Conservation (phyloP, 1,140 invertebrate species). For the Rhynchophorus ferrugineus region DNA sequence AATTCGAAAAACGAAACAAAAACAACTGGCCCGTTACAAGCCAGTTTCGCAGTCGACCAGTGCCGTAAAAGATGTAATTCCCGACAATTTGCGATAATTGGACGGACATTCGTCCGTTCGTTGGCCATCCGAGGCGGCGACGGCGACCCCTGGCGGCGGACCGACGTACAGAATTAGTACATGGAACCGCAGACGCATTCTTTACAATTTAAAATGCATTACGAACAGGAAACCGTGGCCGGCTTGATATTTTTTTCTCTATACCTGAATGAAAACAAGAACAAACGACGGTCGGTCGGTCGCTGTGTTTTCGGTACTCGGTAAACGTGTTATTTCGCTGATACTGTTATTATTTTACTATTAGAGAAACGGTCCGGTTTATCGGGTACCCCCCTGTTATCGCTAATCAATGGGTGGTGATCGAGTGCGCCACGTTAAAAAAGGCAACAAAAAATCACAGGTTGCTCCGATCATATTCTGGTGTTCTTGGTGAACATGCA, state of each 20-base stretch:
- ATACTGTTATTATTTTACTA: slow-evolving; percentile 22
- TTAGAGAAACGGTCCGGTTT: slow-evolving; percentile 13
- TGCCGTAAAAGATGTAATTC: slow-evolving; percentile 8
- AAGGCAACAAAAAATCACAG: too few species aligned
- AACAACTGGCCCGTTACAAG: too few species aligned
- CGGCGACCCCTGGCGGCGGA: slow-evolving; percentile 2
- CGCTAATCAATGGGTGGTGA: too few species aligned
- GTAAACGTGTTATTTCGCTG: slow-evolving; percentile 14
- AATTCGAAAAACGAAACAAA: too few species aligned
- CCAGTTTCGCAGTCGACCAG: too few species aligned
- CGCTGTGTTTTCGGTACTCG: slow-evolving; percentile 7
- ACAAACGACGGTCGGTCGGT: slow-evolving; percentile 19
- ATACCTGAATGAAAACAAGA: slow-evolving; percentile 27
- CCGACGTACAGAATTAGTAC: slow-evolving; percentile 10
- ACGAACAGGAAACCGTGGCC: slow-evolving; percentile 26
- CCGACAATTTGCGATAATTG: slow-evolving; percentile 6
- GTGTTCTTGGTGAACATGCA: too few species aligned
- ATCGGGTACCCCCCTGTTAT: too few species aligned
- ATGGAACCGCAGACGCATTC: slow-evolving; percentile 23
- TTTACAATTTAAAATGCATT: slow-evolving; percentile 31
- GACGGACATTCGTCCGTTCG: too few species aligned
- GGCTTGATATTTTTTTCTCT: slow-evolving; percentile 11
- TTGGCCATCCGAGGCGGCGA: background rate
- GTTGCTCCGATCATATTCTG: too few species aligned
- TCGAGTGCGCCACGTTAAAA: too few species aligned